These are phyloP conservation scores for Ophioninae sp. DNA, from an alignment of 2,888 invertebrate species.

Conservation along the genomic window DNA sequence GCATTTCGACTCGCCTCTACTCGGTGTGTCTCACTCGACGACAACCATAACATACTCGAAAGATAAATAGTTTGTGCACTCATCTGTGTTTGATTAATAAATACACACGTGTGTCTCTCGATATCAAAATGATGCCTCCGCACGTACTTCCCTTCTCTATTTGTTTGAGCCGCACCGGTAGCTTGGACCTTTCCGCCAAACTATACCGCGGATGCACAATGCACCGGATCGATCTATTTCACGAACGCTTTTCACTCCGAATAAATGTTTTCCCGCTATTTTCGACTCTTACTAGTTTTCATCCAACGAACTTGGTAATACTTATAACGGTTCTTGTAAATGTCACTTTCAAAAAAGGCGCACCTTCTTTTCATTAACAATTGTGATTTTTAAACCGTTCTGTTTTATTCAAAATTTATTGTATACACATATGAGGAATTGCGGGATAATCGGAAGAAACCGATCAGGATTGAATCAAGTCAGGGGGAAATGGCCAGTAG, in stretches of 20 bases:
- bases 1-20: no score
- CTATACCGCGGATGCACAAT: not conserved
- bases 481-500: no score
- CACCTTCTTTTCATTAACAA: not conserved
- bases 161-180: not conserved
- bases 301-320: not conserved
- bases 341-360: not conserved
- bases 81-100: conserved; percentile 54
- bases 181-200: not conserved
- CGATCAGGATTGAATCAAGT: not conserved
- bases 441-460: not conserved
- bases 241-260: not conserved
- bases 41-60: not conserved
- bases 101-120: conserved; percentile 31
- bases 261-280: not conserved
- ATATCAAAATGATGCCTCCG: conserved; percentile 12
- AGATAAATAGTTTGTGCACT: conserved; percentile 12
- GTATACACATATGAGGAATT: not conserved
- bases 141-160: conserved; percentile 40
- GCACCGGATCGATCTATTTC: not conserved
- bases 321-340: not conserved
- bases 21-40: no score
- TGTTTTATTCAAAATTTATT: not conserved
- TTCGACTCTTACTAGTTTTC: not conserved
- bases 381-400: not conserved